Conservation (phyloP, 2,888 invertebrate species). For the Pimpla rufipes region DNA sequence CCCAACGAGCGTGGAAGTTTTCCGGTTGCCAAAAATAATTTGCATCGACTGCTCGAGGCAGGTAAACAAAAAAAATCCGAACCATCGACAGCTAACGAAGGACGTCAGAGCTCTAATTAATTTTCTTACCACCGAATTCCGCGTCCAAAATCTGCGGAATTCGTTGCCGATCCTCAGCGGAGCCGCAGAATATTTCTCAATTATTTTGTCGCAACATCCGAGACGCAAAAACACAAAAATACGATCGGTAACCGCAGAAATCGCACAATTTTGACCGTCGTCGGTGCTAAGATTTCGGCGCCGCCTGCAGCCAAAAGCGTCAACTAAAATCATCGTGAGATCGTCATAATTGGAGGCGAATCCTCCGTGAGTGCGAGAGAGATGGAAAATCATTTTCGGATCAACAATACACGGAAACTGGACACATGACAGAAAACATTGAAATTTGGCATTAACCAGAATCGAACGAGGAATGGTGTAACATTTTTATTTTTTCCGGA, state of each 20-base stretch:
- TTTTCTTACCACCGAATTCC: background rate
- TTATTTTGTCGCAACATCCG: too few relatives aligned
- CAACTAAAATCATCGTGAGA: slow-evolving; percentile 12
- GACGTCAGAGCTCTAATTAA: background rate
- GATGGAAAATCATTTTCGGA: too few relatives aligned
- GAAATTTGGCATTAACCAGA: too few relatives aligned
- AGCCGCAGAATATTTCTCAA: background rate
- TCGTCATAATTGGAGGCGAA: too few relatives aligned
- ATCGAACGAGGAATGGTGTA: too few relatives aligned
- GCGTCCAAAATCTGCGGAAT: background rate
- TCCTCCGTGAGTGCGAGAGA: too few relatives aligned
- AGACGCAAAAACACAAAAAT: background rate
- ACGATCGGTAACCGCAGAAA: background rate
- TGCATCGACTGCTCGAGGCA: background rate
- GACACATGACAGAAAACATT: too few relatives aligned
- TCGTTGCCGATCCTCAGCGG: background rate
- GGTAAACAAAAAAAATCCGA: slow-evolving; percentile 6
- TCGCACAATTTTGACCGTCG: background rate
- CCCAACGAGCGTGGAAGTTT: too few relatives aligned
- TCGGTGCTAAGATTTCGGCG: background rate
- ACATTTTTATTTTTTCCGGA: too few relatives aligned
- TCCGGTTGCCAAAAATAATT: background rate
- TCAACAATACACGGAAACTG: too few relatives aligned
- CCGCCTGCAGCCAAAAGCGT: background rate
- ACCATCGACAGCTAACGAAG: background rate